Evolutionary conservation across 2,113 vertebrate species (phyloP), one percentile per base, ranked within the genome.

Genomic region (Morone saxatilis): DNA sequence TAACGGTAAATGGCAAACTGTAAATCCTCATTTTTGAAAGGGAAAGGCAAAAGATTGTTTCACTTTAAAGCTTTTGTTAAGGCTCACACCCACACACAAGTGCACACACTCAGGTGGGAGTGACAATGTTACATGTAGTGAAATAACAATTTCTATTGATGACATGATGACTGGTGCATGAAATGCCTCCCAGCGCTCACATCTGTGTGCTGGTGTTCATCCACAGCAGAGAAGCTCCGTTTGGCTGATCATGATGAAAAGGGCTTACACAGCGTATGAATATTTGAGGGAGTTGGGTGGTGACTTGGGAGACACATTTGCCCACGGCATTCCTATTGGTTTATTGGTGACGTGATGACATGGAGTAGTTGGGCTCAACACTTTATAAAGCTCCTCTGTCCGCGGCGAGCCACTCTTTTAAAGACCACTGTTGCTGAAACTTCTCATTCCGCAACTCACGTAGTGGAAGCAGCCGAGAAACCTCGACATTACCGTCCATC

Each of bases 261-360:
- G 38, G 84, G 85, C 86, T 94, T 88, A 92, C 87, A 85, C 87
- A 86, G 77, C 81, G 67, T 69, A 87, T 93, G 89, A 80, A 89
- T 90, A 88, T 91, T 90, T 89, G 77, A 92, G 76, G 86, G 77
- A 80, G 79, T 86, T 90, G 90, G 94, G 92, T 90, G 94, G 93
- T 71, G 92, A 91, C 92, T 94, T 77, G 84, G 69, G 91, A 91
- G 81, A 92, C 88, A 90, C 84, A 87, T 91, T 90, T 85, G 91
- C 94, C 90, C 82, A 85, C 89, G 91, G 93, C 90, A 25, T 63
- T 95, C 93, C 93, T 79, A 96, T 96, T 96, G 95, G 95, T 94
- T 94, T 91, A 89, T 82, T 78, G 87, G 89, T 80, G 87, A 89
- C 87, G 93, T 92, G 92, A 94, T 93, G 94, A 89, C 91, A 93